phyloP scores from a whole-genome alignment of 2,888 invertebrate genomes.

The Hypena proboscidalis region DNA sequence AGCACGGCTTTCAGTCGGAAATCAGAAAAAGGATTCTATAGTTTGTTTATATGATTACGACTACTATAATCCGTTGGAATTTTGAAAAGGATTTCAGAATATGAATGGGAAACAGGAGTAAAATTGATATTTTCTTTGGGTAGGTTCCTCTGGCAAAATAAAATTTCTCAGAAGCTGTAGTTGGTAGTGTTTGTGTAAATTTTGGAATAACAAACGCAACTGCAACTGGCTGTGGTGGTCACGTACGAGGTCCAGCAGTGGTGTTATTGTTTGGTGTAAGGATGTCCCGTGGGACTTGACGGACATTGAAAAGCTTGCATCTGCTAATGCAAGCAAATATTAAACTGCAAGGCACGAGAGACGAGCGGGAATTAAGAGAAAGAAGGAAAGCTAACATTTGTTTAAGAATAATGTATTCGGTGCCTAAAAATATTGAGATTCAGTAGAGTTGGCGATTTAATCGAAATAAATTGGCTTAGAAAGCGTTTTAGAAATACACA shows the following conservation, averaged over 20 bases:
- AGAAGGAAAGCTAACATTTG: too few relatives aligned
- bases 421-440: too few relatives aligned
- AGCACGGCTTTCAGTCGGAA: too few relatives aligned
- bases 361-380: conserved; percentile 25
- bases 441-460: too few relatives aligned
- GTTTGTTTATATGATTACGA: conserved; percentile 6
- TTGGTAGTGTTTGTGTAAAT: conserved; percentile 51
- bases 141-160: conserved; percentile 24
- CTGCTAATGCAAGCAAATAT: conserved; percentile 70
- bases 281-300: conserved; percentile 58
- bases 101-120: conserved; percentile 18
- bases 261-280: conserved; percentile 45
- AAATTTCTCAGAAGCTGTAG: conserved; percentile 48
- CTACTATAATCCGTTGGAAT: neutral
- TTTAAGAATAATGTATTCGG: neutral
- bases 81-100: neutral
- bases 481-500: too few relatives aligned
- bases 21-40: neutral
- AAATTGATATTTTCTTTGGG: conserved; percentile 8
- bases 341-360: conserved; percentile 14
- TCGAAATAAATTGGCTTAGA: too few relatives aligned
- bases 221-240: conserved; percentile 13
- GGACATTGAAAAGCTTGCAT: conserved; percentile 64
- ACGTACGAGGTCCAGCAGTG: conserved; percentile 5
- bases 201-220: conserved; percentile 67